Percentiles rank a stretch among this genome's conserved stretches.
Conservation (phyloP, 1,140 invertebrate genomes). For the Brachionus rubens region DNA sequence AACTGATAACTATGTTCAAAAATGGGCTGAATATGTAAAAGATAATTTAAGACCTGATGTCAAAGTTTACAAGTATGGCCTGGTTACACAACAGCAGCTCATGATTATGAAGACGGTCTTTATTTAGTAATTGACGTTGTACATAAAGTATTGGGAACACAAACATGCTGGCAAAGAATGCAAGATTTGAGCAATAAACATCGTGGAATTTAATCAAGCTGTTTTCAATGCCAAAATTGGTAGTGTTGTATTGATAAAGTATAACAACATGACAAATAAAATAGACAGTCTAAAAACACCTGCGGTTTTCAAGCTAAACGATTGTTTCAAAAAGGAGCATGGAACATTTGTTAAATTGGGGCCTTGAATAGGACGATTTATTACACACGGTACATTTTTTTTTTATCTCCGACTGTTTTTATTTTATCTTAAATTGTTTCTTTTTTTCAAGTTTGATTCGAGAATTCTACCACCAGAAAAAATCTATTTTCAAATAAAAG, state of each 20-base stretch:
- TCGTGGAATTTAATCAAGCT: slow-evolving; percentile 61
- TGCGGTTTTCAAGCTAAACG: slow-evolving; percentile 64
- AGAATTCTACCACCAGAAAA: slow-evolving; percentile 68
- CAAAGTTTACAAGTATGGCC: too few relatives aligned
- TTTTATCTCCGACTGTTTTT: too few relatives aligned
- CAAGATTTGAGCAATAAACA: too few relatives aligned
- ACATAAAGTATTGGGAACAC: too few relatives aligned
- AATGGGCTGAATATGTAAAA: too few relatives aligned
- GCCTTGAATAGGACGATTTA: slow-evolving; percentile 66
- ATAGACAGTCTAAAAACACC: slow-evolving; percentile 71
- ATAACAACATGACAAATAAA: slow-evolving; percentile 84
- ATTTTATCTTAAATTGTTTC: too few relatives aligned
- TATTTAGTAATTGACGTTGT: too few relatives aligned
- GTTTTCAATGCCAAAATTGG: slow-evolving; percentile 68
- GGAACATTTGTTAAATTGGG: slow-evolving; percentile 76
- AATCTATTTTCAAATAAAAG: slow-evolving; percentile 66
- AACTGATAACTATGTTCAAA: too few relatives aligned
- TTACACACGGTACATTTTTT: not conserved
- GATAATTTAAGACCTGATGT: too few relatives aligned
- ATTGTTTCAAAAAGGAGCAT: slow-evolving; percentile 67
- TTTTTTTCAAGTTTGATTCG: slow-evolving; percentile 62
- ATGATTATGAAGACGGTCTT: too few relatives aligned
- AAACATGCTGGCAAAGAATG: too few relatives aligned
- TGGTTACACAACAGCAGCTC: too few relatives aligned
- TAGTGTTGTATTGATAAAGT: slow-evolving; percentile 76